Conservation (phyloP, 2,113 vertebrate genomes). For the Lampris incognitus region DNA sequence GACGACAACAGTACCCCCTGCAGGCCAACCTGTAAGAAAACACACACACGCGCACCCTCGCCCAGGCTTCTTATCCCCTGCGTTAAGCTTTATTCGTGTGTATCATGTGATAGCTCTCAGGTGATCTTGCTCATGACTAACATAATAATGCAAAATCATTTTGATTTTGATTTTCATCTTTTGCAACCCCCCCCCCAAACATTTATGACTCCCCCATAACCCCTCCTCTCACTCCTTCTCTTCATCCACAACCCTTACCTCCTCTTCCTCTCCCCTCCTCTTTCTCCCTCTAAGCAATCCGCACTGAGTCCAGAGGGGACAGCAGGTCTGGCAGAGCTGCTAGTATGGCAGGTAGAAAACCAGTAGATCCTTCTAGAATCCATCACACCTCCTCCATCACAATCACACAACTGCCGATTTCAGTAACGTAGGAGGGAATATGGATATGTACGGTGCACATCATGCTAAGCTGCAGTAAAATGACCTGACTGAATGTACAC, state of each 20-base stretch:
- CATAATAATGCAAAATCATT: background rate
- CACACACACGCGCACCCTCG: background rate
- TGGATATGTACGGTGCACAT: too few relatives aligned
- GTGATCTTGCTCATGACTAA: background rate
- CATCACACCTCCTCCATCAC: conserved; percentile 19
- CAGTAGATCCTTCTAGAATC: conserved; percentile 42
- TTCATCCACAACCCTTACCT: conserved; percentile 3
- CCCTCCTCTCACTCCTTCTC: background rate
- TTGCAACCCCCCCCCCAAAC: conserved; percentile 7
- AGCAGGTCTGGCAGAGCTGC: conserved; percentile 72
- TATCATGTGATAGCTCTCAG: background rate
- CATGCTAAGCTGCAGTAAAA: too few relatives aligned
- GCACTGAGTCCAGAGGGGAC: conserved; percentile 72
- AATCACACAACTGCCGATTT: background rate
- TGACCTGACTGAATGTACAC: too few relatives aligned
- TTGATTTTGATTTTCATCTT: background rate
- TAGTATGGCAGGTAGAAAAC: conserved; percentile 76
- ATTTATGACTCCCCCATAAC: conserved; percentile 8
- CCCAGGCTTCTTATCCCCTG: background rate
- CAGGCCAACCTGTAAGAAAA: conserved; percentile 89
- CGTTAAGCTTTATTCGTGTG: background rate
- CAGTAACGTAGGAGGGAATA: too few relatives aligned
- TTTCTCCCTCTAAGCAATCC: conserved; percentile 70
- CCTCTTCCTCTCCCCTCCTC: background rate
- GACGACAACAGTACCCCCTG: conserved; percentile 87